Conservation (phyloP, 2,797 vertebrate genomes). For the Aulostomus chinensis region DNA sequence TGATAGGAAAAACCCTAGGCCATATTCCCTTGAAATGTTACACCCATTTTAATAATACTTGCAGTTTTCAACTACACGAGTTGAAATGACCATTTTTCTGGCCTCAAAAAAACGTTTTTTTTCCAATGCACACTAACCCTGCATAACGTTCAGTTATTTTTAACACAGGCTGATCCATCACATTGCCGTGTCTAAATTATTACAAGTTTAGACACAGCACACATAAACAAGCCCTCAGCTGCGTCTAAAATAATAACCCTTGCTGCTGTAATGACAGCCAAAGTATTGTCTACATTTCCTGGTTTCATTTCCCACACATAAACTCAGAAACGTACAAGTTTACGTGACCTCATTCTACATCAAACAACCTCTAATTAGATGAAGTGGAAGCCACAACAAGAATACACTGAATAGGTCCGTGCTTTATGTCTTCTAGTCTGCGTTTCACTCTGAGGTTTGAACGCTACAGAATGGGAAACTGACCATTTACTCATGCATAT, state of each 20-base stretch:
- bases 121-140: conserved; percentile 23
- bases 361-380: conserved; percentile 78
- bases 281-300: conserved; percentile 78
- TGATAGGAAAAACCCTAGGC: no score
- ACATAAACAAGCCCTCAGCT: conserved; percentile 54
- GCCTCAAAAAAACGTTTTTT: no score
- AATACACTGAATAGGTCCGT: conserved; percentile 63
- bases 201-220: conserved; percentile 26
- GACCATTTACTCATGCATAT: conserved; percentile 83
- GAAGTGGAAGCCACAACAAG: conserved; percentile 73
- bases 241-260: conserved; percentile 73
- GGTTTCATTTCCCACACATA: conserved; percentile 77
- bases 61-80: no score
- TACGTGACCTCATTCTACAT: conserved; percentile 70
- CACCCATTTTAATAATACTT: no score
- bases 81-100: no score
- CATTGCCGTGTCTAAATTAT: no score
- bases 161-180: no score
- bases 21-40: no score
- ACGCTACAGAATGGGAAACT: conserved; percentile 75
- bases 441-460: conserved; percentile 50
- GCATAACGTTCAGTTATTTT: conserved; percentile 8
- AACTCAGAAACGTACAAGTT: conserved; percentile 74
- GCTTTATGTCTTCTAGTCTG: conserved; percentile 43
- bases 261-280: conserved; percentile 63